Conservation (phyloP, 2,113 vertebrate genomes). For the Phyllostomus hastatus region DNA sequence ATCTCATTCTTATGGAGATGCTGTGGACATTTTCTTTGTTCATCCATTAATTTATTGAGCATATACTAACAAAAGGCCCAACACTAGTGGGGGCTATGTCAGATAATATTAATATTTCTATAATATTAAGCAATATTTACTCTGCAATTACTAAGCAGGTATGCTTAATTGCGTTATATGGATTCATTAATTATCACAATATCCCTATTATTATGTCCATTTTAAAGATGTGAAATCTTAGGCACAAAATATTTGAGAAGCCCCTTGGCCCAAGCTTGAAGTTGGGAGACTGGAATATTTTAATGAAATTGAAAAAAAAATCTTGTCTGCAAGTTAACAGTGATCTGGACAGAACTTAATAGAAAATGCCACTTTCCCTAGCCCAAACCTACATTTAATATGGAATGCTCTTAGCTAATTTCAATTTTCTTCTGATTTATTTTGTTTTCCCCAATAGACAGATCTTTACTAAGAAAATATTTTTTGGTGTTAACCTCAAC, state of each 20-base stretch:
- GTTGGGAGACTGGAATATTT: neutral
- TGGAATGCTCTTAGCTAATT: neutral
- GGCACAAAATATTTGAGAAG: neutral
- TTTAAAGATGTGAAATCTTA: neutral
- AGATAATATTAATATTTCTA: neutral
- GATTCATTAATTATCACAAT: neutral
- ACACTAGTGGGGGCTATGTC: neutral
- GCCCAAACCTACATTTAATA: neutral
- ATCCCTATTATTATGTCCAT: neutral
- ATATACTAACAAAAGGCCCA: neutral
- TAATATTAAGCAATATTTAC: neutral
- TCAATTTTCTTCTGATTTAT: constrained; percentile 1
- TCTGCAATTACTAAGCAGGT: neutral
- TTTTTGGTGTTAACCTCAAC: neutral
- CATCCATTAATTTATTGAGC: neutral
- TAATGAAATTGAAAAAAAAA: neutral
- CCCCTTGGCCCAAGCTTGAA: neutral
- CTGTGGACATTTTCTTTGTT: neutral
- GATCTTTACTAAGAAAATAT: neutral
- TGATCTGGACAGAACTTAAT: neutral
- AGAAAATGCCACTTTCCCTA: neutral
- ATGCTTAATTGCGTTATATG: neutral
- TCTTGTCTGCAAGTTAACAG: neutral
- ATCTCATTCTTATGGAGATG: neutral
- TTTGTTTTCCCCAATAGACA: neutral